Conservation (phyloP, 92 coral and sea anemone species). For the Phenganax subtilis region DNA sequence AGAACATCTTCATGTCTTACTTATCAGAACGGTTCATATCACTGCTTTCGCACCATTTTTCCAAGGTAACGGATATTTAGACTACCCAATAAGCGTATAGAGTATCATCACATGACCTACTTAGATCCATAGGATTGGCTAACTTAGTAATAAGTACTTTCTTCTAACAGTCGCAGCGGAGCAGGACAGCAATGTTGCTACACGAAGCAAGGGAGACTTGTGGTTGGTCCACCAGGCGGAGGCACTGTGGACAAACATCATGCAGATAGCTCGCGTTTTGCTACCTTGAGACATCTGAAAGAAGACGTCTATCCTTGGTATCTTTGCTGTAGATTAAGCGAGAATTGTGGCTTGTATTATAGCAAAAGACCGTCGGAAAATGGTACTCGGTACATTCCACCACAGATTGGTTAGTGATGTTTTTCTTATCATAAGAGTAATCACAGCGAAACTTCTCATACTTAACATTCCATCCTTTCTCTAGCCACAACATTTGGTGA, state of each 20-base stretch:
- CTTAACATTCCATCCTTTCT: neutral
- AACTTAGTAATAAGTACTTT: neutral
- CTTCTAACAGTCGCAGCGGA: conserved; percentile 48
- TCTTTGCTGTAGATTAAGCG: conserved; percentile 62
- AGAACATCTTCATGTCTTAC: conserved; percentile 47
- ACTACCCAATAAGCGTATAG: neutral
- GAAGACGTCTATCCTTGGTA: conserved; percentile 73
- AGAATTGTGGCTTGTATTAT: conserved; percentile 63
- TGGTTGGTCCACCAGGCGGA: conserved; percentile 68
- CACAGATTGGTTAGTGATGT: conserved; percentile 62
- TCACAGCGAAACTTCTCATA: neutral
- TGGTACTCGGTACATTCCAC: conserved; percentile 66
- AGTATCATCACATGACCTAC: neutral
- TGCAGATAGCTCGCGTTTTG: conserved; percentile 54
- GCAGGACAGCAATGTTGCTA: conserved; percentile 86
- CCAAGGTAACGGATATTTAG: conserved; percentile 50
- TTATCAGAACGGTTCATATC: conserved; percentile 58
- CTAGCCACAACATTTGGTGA: conserved; percentile 84
- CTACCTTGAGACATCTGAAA: conserved; percentile 67
- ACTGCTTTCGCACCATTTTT: conserved; percentile 57
- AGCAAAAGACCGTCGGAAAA: conserved; percentile 78
- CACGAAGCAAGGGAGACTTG: conserved; percentile 59
- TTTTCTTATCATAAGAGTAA: too few relatives aligned
- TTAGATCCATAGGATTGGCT: neutral
- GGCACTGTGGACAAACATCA: conserved; percentile 72